phyloP scores from a whole-genome alignment of 2,113 vertebrate species.

The Chamaetylas fuelleborni region DNA sequence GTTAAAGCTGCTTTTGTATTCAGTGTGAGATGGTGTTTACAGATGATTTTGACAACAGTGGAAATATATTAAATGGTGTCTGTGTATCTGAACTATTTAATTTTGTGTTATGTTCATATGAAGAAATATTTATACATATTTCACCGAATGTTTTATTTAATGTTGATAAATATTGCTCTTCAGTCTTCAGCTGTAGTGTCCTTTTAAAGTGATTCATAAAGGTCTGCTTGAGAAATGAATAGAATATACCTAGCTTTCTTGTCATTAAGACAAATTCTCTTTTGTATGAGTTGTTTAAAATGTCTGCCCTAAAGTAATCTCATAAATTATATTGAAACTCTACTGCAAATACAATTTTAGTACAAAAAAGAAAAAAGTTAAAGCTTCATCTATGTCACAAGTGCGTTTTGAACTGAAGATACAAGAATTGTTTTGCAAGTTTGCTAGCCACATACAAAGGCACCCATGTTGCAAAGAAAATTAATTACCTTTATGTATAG shows the following conservation, averaged over 20 bases:
- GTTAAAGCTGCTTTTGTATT: constrained; percentile 86
- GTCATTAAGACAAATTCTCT: constrained; percentile 35
- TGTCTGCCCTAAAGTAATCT: not conserved
- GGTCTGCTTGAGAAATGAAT: constrained; percentile 63
- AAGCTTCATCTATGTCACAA: not conserved
- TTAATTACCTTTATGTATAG: not conserved
- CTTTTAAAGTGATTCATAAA: constrained; percentile 66
- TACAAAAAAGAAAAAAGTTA: not conserved
- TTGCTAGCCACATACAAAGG: constrained; percentile 12
- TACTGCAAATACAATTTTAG: not conserved
- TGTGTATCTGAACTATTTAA: constrained; percentile 85
- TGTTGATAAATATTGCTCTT: constrained; percentile 75
- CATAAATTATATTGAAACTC: not conserved
- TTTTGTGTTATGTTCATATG: constrained; percentile 85
- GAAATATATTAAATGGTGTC: constrained; percentile 83
- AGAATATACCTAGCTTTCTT: not conserved
- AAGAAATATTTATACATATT: constrained; percentile 82
- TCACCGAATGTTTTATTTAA: constrained; percentile 85
- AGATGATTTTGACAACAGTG: constrained; percentile 84
- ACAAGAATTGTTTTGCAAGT: not conserved
- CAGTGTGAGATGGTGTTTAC: constrained; percentile 90
- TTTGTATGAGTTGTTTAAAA: constrained; percentile 19
- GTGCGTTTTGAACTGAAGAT: not conserved
- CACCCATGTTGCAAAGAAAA: not conserved
- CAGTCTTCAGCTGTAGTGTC: constrained; percentile 67